Evolutionary conservation across 1,140 invertebrate species (phyloP), one percentile per base, ranked within the genome.

Genomic region (Ceratina australensis): DNA sequence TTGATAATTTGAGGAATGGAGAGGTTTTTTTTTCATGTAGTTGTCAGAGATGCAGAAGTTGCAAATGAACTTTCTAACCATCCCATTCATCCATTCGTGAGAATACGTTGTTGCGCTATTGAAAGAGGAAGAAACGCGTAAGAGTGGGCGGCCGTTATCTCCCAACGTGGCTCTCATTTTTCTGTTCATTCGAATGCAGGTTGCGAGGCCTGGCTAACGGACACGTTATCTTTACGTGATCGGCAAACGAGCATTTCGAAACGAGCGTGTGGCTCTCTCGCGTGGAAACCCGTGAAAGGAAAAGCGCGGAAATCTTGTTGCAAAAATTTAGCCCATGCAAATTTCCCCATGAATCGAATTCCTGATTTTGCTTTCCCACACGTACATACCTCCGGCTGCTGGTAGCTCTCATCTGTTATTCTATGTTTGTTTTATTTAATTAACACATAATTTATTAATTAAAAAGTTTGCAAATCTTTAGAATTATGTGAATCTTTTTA

Each of bases 11-110:
- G 33, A 42, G 33, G 5, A 42, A 3, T 42, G 10, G 33, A 10
- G 33, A n/a, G n/a, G n/a, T n/a, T n/a, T n/a, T n/a, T n/a, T n/a
- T n/a, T 42, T 33, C 33, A 7, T 33, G 33, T 2, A 42, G 33
- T 7, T 42, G 33, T 42, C 8, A 10, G 52, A 77, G 59, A 77
- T 77, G 67, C 47, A 77, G 5, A 61, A 61, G 26, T 77, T 77
- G 67, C 74, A 77, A 71, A 77, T 63, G 74, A 77, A 77, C 74
- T 77, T 77, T 77, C 74, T 77, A 77, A 63, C 74, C 74, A 28
- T 52, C 20, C 74, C 74, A 71, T 77, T 77, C 74, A 77, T 77
- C 49, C 57, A 66, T 69, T 18, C 66, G 74, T 71, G 74, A 77
- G 74, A 77, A 63, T 59, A 54, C 67, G 57, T 63, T 50, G 61